phyloP scores from a whole-genome alignment of 2,797 vertebrate genomes.

The Varecia variegata region DNA sequence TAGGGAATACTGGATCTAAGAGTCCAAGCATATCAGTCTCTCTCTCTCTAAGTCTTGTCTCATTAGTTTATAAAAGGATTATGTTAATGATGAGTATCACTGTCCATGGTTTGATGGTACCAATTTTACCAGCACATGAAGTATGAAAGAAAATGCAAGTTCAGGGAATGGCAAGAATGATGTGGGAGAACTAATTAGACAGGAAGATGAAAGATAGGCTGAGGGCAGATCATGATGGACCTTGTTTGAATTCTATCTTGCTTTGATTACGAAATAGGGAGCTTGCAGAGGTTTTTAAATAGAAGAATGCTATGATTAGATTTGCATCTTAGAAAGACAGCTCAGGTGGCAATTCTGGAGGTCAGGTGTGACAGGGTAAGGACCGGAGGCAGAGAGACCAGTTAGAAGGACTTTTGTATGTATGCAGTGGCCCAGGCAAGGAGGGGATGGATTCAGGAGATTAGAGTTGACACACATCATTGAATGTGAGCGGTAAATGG shows the following conservation, averaged over 20 bases:
- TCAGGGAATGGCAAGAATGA: background rate
- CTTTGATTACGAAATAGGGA: background rate
- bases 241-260: background rate
- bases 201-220: background rate
- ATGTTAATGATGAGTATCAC: background rate
- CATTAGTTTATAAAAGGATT: conserved; percentile 8
- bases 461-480: background rate
- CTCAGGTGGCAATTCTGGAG: background rate
- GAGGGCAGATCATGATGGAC: background rate
- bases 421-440: background rate
- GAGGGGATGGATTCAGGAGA: background rate
- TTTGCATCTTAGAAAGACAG: background rate
- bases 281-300: background rate
- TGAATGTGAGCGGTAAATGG: background rate
- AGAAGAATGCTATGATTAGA: background rate
- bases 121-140: background rate
- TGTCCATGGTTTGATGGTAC: background rate
- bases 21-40: background rate
- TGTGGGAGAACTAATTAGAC: background rate
- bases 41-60: background rate
- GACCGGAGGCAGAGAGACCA: background rate
- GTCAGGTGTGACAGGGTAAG: background rate
- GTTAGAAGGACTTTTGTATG: background rate
- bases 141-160: background rate
- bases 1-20: background rate